phyloP scores from a whole-genome alignment of 2,888 invertebrate genomes.

The Metalampra italica region DNA sequence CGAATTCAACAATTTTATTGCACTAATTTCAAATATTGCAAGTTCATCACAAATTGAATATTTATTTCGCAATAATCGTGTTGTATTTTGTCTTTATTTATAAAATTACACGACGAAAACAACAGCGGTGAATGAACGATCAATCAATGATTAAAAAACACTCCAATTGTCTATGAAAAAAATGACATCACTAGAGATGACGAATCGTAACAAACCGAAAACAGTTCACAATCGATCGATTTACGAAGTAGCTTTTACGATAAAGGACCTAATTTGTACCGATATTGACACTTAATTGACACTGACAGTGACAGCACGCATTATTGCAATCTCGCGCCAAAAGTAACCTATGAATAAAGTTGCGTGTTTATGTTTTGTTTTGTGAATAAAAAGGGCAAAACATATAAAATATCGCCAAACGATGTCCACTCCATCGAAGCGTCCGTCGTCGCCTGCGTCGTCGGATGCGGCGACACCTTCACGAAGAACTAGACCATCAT shows the following conservation, averaged over 20 bases:
- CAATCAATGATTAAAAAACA: conserved; percentile 67
- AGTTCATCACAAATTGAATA: conserved; percentile 46
- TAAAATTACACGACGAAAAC: conserved; percentile 75
- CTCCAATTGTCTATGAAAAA: conserved; percentile 45
- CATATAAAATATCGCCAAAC: conserved; percentile 3
- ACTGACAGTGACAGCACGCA: not conserved
- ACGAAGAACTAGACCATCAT: conserved; percentile 59
- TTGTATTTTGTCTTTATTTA: conserved; percentile 63
- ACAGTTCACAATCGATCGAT: conserved; percentile 14
- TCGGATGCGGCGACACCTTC: conserved; percentile 70
- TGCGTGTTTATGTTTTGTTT: not conserved
- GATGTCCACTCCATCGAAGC: conserved; percentile 69
- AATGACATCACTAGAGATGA: conserved; percentile 45
- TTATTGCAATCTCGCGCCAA: conserved; percentile 13
- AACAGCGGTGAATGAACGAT: conserved; percentile 78
- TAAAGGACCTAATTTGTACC: too few relatives aligned
- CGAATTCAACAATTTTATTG: conserved; percentile 52
- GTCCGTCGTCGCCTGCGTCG: conserved; percentile 63
- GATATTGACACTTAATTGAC: not conserved
- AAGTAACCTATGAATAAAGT: not conserved
- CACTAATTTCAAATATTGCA: conserved; percentile 59
- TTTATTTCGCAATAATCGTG: conserved; percentile 57
- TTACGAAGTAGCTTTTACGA: not conserved
- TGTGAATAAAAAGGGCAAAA: conserved; percentile 10
- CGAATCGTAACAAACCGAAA: conserved; percentile 16